A percentile compares a stretch with the other conserved stretches of the same genome.
These are phyloP conservation scores for Colletes latitarsis DNA, from an alignment of 1,140 invertebrate species.

Conservation along the genomic window DNA sequence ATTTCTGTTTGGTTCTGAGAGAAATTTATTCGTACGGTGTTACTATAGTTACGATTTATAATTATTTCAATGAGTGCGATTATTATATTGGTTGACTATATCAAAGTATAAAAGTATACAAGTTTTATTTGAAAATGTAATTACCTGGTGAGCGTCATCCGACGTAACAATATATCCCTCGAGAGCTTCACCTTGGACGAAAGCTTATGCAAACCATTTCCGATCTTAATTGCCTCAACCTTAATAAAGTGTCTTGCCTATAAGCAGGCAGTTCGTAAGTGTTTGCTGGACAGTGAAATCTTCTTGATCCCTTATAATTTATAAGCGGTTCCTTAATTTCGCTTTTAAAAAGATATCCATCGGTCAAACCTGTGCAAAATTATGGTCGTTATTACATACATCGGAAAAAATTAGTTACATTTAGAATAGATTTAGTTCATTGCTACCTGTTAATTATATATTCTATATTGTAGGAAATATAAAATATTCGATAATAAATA, in stretches of 20 bases:
- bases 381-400: neutral
- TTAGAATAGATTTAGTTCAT: no score
- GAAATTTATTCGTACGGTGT: no score
- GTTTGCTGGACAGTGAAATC: conserved; percentile 66
- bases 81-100: neutral
- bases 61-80: neutral
- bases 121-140: conserved; percentile 8
- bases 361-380: conserved; percentile 58
- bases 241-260: conserved; percentile 76
- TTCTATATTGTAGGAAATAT: neutral
- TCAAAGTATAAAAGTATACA: neutral
- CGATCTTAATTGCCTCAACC: conserved; percentile 83
- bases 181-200: conserved; percentile 84
- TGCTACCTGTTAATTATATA: neutral
- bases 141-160: conserved; percentile 90
- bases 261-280: conserved; percentile 68
- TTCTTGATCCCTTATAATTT: conserved; percentile 70
- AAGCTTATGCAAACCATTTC: conserved; percentile 85
- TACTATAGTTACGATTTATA: no score
- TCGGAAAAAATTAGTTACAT: neutral
- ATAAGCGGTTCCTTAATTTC: conserved; percentile 42
- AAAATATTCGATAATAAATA: no score
- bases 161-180: conserved; percentile 90
- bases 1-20: no score
- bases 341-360: conserved; percentile 31